Evolutionary conservation across 1,140 invertebrate genomes (phyloP).

Genomic region (Lanistes nyassanus): DNA sequence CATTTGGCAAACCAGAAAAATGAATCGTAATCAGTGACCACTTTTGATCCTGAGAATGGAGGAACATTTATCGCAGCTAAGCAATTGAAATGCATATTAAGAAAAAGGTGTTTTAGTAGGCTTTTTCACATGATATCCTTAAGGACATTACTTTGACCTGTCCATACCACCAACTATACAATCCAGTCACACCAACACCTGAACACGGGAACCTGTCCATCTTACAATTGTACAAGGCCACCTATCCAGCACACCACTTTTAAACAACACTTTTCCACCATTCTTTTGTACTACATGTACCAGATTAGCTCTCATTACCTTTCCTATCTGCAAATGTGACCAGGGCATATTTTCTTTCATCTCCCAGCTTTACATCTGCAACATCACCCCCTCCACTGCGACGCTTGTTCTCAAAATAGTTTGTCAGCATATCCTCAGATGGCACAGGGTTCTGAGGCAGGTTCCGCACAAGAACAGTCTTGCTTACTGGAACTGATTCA

Average conservation of each 20-base stretch:
- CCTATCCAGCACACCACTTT: too few relatives aligned
- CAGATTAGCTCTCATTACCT: constrained; percentile 1
- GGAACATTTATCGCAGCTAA: too few relatives aligned
- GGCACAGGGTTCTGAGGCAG: neutral
- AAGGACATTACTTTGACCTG: too few relatives aligned
- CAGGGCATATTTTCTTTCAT: constrained; percentile 4
- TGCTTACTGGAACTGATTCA: constrained; percentile 10
- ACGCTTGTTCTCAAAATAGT: constrained; percentile 41
- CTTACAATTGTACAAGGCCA: neutral
- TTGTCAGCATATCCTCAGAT: constrained; percentile 12
- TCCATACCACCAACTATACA: too few relatives aligned
- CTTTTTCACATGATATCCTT: neutral
- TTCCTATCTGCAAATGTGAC: constrained; percentile 13
- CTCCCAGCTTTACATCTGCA: neutral
- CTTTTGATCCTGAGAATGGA: too few relatives aligned
- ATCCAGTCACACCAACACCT: too few relatives aligned
- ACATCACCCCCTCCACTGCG: constrained; percentile 38
- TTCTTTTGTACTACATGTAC: too few relatives aligned
- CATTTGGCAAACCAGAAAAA: neutral
- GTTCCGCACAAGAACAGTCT: constrained; percentile 3
- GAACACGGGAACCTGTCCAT: too few relatives aligned
- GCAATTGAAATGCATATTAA: neutral
- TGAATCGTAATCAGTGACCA: neutral
- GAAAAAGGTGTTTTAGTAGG: neutral
- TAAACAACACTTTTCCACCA: too few relatives aligned